phyloP scores from a whole-genome alignment of 2,113 vertebrate genomes.

The Electrona antarctica region DNA sequence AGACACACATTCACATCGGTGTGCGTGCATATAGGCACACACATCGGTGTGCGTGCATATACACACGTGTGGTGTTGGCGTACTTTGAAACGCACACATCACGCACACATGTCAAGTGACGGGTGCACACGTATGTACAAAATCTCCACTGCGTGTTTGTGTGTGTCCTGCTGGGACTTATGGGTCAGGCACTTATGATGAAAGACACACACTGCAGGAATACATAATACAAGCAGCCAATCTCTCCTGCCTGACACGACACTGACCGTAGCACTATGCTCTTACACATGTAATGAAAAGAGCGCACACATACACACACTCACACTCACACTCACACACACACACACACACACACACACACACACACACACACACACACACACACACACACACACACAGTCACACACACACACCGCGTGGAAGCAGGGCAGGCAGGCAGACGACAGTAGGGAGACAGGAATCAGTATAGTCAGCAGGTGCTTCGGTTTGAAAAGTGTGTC shows the following conservation, averaged over 20 bases:
- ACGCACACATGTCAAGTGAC: too few species aligned
- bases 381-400: constrained; percentile 22
- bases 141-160: neutral
- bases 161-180: too few species aligned
- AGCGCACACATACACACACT: neutral
- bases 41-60: too few species aligned
- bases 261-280: neutral
- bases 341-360: neutral
- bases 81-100: too few species aligned
- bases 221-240: neutral
- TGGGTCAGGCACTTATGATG: constrained; percentile 5
- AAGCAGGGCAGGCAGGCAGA: constrained; percentile 58
- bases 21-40: too few species aligned
- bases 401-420: constrained; percentile 13
- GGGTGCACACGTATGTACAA: neutral
- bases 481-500: constrained; percentile 34
- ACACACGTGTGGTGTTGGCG: too few species aligned
- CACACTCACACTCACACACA: too few species aligned
- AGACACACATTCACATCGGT: too few species aligned
- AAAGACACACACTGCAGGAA: constrained; percentile 10
- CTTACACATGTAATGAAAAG: neutral
- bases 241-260: neutral
- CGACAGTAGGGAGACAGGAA: constrained; percentile 42
- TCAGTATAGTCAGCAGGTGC: constrained; percentile 52
- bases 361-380: neutral